A percentile compares a stretch with the other conserved stretches of the same genome.
Conservation (phyloP, 2,113 vertebrate genomes). For the Aptenodytes patagonicus region DNA sequence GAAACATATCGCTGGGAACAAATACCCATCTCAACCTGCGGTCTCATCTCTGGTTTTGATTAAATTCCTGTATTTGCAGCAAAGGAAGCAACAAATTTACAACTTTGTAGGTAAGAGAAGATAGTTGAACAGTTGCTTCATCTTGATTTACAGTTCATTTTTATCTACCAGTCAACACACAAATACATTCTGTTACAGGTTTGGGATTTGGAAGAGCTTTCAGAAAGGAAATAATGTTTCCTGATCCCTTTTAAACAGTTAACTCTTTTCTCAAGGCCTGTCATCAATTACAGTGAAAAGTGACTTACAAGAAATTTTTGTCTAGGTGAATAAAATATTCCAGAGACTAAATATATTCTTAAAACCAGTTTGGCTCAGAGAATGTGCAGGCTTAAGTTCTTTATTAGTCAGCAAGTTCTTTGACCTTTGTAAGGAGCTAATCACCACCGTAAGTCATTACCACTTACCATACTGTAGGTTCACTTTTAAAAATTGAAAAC, state of each 20-base stretch:
- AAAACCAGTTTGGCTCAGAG: neutral
- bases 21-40: neutral
- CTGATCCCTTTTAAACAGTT: neutral
- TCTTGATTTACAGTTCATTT: neutral
- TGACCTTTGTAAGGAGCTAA: neutral
- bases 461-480: neutral
- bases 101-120: neutral
- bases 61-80: neutral
- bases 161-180: neutral
- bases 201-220: neutral
- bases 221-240: neutral
- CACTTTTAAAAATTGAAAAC: neutral
- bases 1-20: neutral
- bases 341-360: neutral
- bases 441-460: neutral
- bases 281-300: neutral
- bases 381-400: neutral
- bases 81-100: neutral
- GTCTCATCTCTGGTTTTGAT: neutral
- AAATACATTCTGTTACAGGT: neutral
- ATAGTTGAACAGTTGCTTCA: neutral
- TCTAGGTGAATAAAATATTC: neutral
- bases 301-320: neutral
- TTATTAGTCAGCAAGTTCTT: neutral
- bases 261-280: neutral